Base-by-base conservation (phyloP, 2,888 invertebrate genomes). In the Incurvaria masculella region DNA sequence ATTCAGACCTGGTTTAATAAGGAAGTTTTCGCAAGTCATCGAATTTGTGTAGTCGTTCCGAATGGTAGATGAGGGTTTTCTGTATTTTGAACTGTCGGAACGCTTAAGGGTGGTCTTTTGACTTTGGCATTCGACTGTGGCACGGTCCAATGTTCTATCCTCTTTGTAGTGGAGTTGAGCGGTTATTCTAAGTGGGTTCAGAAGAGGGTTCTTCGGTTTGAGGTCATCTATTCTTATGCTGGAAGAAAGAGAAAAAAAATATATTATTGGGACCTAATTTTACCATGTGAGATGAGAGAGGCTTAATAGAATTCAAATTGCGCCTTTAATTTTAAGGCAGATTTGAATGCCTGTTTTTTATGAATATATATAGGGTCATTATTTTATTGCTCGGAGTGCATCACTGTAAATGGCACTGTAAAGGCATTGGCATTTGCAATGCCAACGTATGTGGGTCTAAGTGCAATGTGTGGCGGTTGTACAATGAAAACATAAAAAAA, bases 121-220 rank as follows among this genome's bases (percentile, higher is more conserved):
- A 57, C 83, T 85, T 53, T 82, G 82, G 56, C 88, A 88, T 21
- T 87, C 84, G 2, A 93, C 85, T 2, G 86, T 86, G 0, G 88
- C 90, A 55, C 86, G 84, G 45, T 86, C 86, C 5, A 94, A 69
- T 21, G 86, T 86, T 60, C 86, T 89, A 64, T 94, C 92, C 65
- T 94, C 89, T 63, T 91, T 89, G 62, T 87, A 88, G 60, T 89
- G 88, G 27, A 91, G 66, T 62, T 86, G 86, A 41, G 87, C 83
- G 40, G 83, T 82, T 47, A 91, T 86, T 56, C 83, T 80, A 55
- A 88, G 66, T 45, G 82, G 81, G 52, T 80, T 80, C 55, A 86
- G 62, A 53, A 81, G 65, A 11, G 81, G 80, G 62, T 86, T 84
- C 50, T 73, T 75, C 48, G 83, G 80, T 68, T 84, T 84, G 62